Conservation (phyloP, 2,888 invertebrate genomes). For the Esperia sulphurella region DNA sequence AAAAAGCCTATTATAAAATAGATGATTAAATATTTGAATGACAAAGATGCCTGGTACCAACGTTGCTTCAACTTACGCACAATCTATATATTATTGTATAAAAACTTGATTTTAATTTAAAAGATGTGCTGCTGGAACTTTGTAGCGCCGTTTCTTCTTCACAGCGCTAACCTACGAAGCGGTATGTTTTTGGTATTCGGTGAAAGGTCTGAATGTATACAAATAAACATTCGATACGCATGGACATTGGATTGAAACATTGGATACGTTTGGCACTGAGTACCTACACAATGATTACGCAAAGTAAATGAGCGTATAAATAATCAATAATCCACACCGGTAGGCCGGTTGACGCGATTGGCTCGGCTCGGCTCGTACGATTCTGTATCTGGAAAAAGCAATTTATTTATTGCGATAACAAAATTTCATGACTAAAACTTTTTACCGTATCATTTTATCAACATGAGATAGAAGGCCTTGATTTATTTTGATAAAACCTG, state of each 20-base stretch:
- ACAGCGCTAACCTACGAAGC: too few relatives aligned
- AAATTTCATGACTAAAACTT: neutral
- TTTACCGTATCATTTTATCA: neutral
- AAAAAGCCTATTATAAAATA: too few relatives aligned
- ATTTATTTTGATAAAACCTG: conserved; percentile 1
- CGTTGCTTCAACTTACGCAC: too few relatives aligned
- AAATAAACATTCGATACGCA: neutral
- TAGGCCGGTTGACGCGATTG: neutral
- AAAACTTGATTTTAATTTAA: too few relatives aligned
- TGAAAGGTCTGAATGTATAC: neutral
- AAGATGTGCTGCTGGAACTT: too few relatives aligned
- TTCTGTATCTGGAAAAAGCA: neutral
- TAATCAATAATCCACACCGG: neutral
- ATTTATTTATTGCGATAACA: neutral
- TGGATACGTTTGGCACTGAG: neutral
- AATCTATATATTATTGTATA: too few relatives aligned
- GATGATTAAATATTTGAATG: too few relatives aligned
- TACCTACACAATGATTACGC: neutral
- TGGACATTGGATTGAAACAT: neutral
- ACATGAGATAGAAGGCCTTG: conserved; percentile 1
- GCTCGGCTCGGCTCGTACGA: conserved; percentile 5
- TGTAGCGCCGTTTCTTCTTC: too few relatives aligned
- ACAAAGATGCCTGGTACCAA: too few relatives aligned
- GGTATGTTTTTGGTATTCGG: too few relatives aligned
- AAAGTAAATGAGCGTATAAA: neutral